phyloP scores from a whole-genome alignment of 2,113 vertebrate genomes.

The Todiramphus chloris region DNA sequence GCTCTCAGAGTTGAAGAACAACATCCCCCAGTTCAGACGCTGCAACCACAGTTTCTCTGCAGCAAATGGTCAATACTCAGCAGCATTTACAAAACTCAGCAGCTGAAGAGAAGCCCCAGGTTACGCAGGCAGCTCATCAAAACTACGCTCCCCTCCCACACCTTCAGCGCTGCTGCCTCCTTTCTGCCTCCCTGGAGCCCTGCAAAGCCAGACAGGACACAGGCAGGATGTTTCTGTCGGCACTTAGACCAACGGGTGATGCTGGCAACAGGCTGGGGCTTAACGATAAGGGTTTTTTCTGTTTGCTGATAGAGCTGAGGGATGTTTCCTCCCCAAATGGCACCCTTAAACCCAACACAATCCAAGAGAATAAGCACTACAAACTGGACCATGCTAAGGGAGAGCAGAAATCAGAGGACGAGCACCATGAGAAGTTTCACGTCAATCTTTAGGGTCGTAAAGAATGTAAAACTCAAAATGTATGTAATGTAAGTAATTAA shows the following conservation, averaged over 20 bases:
- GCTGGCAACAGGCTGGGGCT: not conserved
- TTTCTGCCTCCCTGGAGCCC: not conserved
- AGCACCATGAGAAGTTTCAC: not conserved
- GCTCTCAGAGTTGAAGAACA: not conserved
- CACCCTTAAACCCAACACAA: not conserved
- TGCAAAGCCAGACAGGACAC: not conserved
- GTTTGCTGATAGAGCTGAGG: not conserved
- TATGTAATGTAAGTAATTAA: not conserved
- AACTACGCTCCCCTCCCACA: not conserved
- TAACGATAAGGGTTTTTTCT: not conserved
- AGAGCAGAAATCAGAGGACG: not conserved
- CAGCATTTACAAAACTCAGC: not conserved
- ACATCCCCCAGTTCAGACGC: not conserved
- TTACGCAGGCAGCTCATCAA: not conserved
- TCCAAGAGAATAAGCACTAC: not conserved
- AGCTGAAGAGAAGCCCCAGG: not conserved
- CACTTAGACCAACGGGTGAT: not conserved
- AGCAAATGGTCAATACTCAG: not conserved
- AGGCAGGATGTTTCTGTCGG: not conserved
- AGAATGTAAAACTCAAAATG: not conserved
- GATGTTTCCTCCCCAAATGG: not conserved
- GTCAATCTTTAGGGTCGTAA: not conserved
- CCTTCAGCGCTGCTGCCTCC: not conserved
- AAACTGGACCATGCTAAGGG: not conserved
- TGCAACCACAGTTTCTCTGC: not conserved